A percentile compares a stretch with the other conserved stretches of the same genome.
These are phyloP conservation scores for Drosophila aldrichi DNA, from an alignment of 2,888 invertebrate species.

Conservation along the genomic window DNA sequence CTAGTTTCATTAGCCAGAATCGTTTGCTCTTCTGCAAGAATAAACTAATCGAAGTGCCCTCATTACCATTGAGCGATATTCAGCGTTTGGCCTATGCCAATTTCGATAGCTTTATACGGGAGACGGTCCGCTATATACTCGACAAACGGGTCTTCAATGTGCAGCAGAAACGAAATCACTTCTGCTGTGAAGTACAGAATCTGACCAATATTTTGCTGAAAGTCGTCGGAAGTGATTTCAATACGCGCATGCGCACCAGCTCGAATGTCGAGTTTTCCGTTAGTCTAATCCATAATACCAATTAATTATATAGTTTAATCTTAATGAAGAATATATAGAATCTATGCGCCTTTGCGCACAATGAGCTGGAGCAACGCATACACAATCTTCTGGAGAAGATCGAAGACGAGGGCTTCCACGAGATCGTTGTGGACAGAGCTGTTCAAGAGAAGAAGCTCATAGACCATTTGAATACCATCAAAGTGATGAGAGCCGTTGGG, in stretches of 20 bases:
- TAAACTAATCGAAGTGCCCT: rapidly evolving
- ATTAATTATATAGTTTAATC: neutral
- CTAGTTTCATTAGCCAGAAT: conserved; percentile 52
- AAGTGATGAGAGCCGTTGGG: conserved; percentile 40
- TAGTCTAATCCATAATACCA: conserved; percentile 7
- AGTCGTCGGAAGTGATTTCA: conserved; percentile 73
- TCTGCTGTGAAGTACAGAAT: conserved; percentile 72
- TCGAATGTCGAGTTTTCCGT: conserved; percentile 67
- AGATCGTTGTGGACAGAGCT: neutral
- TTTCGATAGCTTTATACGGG: conserved; percentile 53
- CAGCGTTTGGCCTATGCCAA: conserved; percentile 40
- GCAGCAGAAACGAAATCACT: conserved; percentile 57
- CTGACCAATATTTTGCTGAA: conserved; percentile 70
- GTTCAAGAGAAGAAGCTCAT: conserved; percentile 22
- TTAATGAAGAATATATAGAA: conserved; percentile 46
- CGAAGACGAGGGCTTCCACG: conserved; percentile 40
- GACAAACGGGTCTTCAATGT: conserved; percentile 39
- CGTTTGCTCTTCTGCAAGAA: conserved; percentile 52
- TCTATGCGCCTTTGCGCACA: conserved; percentile 51
- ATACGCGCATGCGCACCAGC: conserved; percentile 59
- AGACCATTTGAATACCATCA: conserved; percentile 58
- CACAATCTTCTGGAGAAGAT: conserved; percentile 42
- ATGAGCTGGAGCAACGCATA: conserved; percentile 57
- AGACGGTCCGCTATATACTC: conserved; percentile 51
- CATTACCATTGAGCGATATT: neutral